These are phyloP conservation scores for cat (Felis catus) DNA, from an alignment of 2,113 vertebrate genomes.

Conservation along the genomic window F.catus_Fca126_mat1.0 CM031427.1:31617501-31618000, in stretches of 20 bases:
- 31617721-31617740: background rate
- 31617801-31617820: background rate
- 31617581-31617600: background rate
- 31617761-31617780: fast-evolving
- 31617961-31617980: background rate
- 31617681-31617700: background rate
- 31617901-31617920: fast-evolving
- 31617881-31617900: background rate
- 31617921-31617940: background rate
- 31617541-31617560: background rate
- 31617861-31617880: background rate
- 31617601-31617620: background rate
- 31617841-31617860: fast-evolving
- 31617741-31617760: too few relatives aligned
- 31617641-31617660: too few relatives aligned
- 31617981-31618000: background rate
- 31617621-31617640: fast-evolving
- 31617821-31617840: background rate
- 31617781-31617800: background rate
- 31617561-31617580: background rate
- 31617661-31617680: background rate
- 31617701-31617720: background rate
- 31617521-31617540: background rate
- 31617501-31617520: background rate
- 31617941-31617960: background rate